Evolutionary conservation across 2,797 vertebrate species (phyloP).

Genomic region (Phaenicophaeus curvirostris): DNA sequence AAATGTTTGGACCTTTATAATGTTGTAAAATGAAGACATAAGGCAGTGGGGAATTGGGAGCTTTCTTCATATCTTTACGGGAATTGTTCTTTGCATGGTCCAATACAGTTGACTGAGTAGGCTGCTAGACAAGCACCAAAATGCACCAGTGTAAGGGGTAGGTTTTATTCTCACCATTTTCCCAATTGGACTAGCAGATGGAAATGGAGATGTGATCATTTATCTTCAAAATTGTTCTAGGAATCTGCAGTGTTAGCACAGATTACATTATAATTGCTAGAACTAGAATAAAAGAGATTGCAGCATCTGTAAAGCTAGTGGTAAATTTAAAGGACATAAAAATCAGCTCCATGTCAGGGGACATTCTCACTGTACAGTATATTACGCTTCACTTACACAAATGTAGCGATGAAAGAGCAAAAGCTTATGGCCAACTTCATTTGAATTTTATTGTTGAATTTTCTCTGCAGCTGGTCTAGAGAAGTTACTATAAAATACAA

Average conservation of each 20-base stretch:
- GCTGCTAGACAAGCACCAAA: conserved; percentile 26
- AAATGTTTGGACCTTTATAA: background rate
- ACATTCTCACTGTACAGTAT: conserved; percentile 43
- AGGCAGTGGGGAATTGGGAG: background rate
- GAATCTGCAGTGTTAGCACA: conserved; percentile 66
- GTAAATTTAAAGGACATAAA: conserved; percentile 69
- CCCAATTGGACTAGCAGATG: conserved; percentile 65
- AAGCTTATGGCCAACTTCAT: conserved; percentile 67
- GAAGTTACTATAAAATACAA: conserved; percentile 44
- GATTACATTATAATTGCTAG: conserved; percentile 70
- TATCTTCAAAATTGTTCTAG: conserved; percentile 67
- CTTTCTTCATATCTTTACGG: background rate
- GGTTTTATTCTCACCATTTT: conserved; percentile 57
- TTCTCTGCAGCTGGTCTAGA: conserved; percentile 64
- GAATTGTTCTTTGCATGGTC: background rate
- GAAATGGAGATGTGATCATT: conserved; percentile 60
- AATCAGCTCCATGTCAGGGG: conserved; percentile 63
- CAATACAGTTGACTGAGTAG: background rate
- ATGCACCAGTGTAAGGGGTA: background rate
- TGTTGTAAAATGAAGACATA: background rate
- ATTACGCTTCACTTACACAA: conserved; percentile 61
- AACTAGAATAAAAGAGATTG: conserved; percentile 67
- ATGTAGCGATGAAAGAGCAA: conserved; percentile 43
- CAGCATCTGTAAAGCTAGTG: conserved; percentile 68
- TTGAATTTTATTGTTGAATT: conserved; percentile 65